Percentiles rank a stretch among this genome's conserved stretches.
Evolutionary conservation across 1,140 invertebrate species (phyloP).

Genomic region (Fopius arisanus): DNA sequence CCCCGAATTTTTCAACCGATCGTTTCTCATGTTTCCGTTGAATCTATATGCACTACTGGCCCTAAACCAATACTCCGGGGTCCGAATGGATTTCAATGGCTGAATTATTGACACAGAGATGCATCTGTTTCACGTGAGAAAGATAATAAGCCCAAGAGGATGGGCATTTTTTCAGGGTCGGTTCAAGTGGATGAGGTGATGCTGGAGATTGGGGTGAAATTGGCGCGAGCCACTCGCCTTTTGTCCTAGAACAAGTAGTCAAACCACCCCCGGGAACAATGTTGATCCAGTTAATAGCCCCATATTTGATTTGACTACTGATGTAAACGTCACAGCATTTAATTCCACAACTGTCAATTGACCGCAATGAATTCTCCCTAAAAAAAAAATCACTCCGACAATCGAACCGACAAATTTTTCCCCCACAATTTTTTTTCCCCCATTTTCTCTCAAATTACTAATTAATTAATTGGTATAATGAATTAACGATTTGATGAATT

Average conservation of each 20-base stretch:
- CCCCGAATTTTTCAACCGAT: no score
- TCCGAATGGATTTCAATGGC: neutral
- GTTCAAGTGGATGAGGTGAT: constrained; percentile 22
- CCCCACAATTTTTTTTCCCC: no score
- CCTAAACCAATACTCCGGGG: neutral
- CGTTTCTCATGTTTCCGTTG: no score
- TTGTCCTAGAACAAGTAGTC: neutral
- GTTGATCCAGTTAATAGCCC: constrained; percentile 59
- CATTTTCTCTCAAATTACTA: no score
- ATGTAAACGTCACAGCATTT: no score
- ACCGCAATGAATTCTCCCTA: no score
- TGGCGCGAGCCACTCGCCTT: neutral
- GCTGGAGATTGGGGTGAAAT: neutral
- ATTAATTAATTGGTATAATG: no score
- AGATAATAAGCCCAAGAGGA: neutral
- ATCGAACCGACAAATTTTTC: no score
- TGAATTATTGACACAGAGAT: neutral
- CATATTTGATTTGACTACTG: constrained; percentile 59
- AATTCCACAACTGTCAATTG: no score
- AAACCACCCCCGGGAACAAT: constrained; percentile 28
- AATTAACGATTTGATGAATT: no score
- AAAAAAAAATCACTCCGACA: no score
- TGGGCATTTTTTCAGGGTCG: neutral
- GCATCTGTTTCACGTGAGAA: neutral
- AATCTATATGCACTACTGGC: no score